phyloP scores from a whole-genome alignment of 2,888 invertebrate genomes.

The Margaritifera margaritifera region DNA sequence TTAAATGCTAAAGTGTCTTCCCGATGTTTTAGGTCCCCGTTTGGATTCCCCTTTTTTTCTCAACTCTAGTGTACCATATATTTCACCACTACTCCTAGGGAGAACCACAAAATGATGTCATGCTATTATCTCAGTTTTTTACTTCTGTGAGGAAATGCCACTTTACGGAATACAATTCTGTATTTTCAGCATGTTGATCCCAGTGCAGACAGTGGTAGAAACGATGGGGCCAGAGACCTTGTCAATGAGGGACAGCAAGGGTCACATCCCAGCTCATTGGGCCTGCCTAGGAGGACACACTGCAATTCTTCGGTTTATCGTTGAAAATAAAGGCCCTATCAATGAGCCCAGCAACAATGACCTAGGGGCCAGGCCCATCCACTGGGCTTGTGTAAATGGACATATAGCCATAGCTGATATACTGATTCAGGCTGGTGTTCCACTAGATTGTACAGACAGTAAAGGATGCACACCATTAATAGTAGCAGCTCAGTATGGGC shows the following conservation, averaged over 20 bases:
- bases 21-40: too few species aligned
- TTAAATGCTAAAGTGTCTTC: too few species aligned
- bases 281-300: slow-evolving; percentile 91
- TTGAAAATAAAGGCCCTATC: slow-evolving; percentile 84
- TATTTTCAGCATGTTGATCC: slow-evolving; percentile 82
- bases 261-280: slow-evolving; percentile 95
- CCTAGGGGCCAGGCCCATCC: slow-evolving; percentile 91
- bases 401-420: slow-evolving; percentile 90
- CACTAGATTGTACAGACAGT: slow-evolving; percentile 91
- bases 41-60: too few species aligned
- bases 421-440: slow-evolving; percentile 81
- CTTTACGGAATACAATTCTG: background rate
- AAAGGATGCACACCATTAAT: slow-evolving; percentile 91
- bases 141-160: too few species aligned
- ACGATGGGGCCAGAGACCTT: slow-evolving; percentile 83
- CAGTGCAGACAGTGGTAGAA: slow-evolving; percentile 88
- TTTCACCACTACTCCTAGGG: too few species aligned
- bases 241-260: slow-evolving; percentile 89
- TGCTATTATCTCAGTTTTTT: too few species aligned
- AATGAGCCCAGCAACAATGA: slow-evolving; percentile 90
- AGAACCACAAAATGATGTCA: too few species aligned
- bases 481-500: slow-evolving; percentile 91
- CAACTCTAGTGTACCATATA: too few species aligned
- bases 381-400: slow-evolving; percentile 95
- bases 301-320: slow-evolving; percentile 89